Base-by-base conservation (phyloP, 2,797 vertebrate genomes). In the Myotis daubentonii region DNA sequence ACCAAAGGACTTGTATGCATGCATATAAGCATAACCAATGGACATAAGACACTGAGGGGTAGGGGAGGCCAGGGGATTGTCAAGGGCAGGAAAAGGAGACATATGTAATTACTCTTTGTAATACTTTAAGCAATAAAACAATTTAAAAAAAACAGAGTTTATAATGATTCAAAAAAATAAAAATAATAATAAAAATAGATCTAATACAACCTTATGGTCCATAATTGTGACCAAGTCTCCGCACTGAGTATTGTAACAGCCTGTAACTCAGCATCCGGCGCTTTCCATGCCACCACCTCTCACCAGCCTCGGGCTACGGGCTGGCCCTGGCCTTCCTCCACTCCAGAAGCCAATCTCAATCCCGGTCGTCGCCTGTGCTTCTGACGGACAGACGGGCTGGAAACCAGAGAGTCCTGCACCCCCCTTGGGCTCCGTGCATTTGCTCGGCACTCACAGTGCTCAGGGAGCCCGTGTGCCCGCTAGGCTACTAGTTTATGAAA, bases 331-430 rank as follows among this genome's bases (percentile, higher is more conserved):
- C 36, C 20, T 22, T 12, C 38, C 70, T 36, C 11, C 70, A 71
- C 12, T 41, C 25, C 12, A 13, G 36, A 15, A 6, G 38, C 22
- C 70, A 25, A 13, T 41, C 70, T 5, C 36, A 15, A 25, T 10
- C 23, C 38, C 13, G 1, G 70, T 3, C 7, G 6, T 44, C 23
- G 5, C 70, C 38, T 4, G 23, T 7, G 23, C 70, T 23, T 44
- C 38, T 28, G 13, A 44, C 11, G 10, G 38, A 16, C 2, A 0
- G 38, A 16, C 9, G 0, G 70, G 38, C 38, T 72, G 22, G 12
- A 15, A 41, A 13, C 12, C 70, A 4, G 23, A 22, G 38, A 23
- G 38, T 44, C 23, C 41, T 22, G 23, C 3, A 5, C 13, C 38
- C 6, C 12, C 23, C 23, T 41, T 3, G 4, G 23, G 38, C 22